Evolutionary conservation across 2,113 vertebrate genomes (phyloP), one percentile per base, ranked within the genome.

Genomic region (Ceyx melanurus): DNA sequence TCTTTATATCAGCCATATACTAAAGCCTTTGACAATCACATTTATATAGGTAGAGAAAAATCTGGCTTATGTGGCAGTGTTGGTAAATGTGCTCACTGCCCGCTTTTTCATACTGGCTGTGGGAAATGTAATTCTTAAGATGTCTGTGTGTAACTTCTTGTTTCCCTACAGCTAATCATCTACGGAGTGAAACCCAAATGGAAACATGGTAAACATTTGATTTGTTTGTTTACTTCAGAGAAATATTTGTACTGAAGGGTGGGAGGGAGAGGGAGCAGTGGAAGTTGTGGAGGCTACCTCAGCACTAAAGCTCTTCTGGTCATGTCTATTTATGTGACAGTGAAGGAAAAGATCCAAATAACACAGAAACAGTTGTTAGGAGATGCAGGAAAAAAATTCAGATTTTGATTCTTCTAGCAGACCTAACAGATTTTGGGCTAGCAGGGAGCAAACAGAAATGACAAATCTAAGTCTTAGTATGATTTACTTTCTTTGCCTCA

Each of bases 121-220:
- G 20, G 78, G 56, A 79, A 67, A 17, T 33, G 25, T 46, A n/a
- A 17, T 86, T 84, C 51, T 76, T 56, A 82, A 89, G 54, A 89
- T 8, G 18, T 71, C 81, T 90, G 33, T 31, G 54, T 83, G 16
- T 79, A 90, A 88, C 35, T 84, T 75, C n/a, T 70, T 94, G 90
- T 96, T 94, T 96, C 88, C 53, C 82, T 96, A 10, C 95, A 99
- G 98, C 98, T 94, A 98, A 99, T 97, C 98, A 98, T 43, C 98
- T 99, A 43, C 98, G 97, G 92, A 97, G 93, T 78, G 96, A 97
- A 92, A 82, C 96, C 64, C 97, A 97, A 91, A 92, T 97, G 89
- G 98, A 98, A 92, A 95, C 97, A 70, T 97, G 98, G 98, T 98
- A 97, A 94, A 95, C 83, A 77, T 83, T 85, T 86, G 57, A 92